These are phyloP conservation scores for Aptenodytes patagonicus DNA, from an alignment of 2,113 vertebrate genomes.

Conservation along the genomic window DNA sequence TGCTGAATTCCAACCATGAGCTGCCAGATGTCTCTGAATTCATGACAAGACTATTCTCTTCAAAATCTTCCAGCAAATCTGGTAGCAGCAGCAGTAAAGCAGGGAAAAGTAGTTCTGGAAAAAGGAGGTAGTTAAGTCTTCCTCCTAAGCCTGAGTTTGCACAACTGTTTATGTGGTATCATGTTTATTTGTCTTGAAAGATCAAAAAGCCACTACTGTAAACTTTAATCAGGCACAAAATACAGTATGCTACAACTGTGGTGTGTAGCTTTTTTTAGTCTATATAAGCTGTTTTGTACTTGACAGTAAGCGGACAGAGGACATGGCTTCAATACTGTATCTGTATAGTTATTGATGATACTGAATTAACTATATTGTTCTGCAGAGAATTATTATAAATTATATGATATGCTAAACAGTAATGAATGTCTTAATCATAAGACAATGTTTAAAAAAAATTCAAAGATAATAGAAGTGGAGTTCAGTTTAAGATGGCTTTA, in stretches of 20 bases:
- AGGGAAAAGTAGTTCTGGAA: conserved; percentile 85
- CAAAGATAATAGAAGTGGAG: neutral
- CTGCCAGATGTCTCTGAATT: conserved; percentile 98
- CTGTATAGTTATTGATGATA: conserved; percentile 68
- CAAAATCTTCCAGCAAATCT: conserved; percentile 93
- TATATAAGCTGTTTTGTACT: conserved; percentile 70
- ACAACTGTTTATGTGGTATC: conserved; percentile 55
- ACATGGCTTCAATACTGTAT: conserved; percentile 66
- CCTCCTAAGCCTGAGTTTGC: conserved; percentile 43
- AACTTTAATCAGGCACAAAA: conserved; percentile 53
- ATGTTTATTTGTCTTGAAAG: conserved; percentile 49
- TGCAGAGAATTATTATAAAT: conserved; percentile 76
- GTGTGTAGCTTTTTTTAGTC: conserved; percentile 68
- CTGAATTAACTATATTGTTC: conserved; percentile 70
- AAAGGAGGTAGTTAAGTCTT: conserved; percentile 90
- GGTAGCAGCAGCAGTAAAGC: conserved; percentile 85
- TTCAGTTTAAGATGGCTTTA: neutral
- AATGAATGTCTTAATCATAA: conserved; percentile 65
- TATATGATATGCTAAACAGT: conserved; percentile 67
- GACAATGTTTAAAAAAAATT: conserved; percentile 6
- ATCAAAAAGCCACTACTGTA: conserved; percentile 72
- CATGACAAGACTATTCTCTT: conserved; percentile 98
- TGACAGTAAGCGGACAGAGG: conserved; percentile 51
- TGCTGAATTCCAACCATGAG: conserved; percentile 98
- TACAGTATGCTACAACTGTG: conserved; percentile 56